Evolutionary conservation across 2,888 invertebrate species (phyloP).

Genomic region (Tenthredo scrophulariae): DNA sequence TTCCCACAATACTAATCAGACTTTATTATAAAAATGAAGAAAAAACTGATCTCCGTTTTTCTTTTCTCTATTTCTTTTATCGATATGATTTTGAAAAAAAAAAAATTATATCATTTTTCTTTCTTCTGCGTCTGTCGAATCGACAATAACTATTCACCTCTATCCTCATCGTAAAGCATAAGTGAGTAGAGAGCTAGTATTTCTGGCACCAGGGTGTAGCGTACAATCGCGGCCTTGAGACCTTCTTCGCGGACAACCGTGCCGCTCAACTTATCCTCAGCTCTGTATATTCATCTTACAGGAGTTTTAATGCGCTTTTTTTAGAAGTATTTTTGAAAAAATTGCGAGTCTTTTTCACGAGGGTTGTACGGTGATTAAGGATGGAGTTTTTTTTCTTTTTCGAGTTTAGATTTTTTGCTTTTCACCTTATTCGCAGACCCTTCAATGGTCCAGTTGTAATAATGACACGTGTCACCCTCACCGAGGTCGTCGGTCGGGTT

Average conservation of each 20-base stretch:
- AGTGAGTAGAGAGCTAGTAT: constrained; percentile 9
- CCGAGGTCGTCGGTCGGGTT: constrained; percentile 34
- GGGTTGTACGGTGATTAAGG: neutral
- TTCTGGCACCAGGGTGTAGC: constrained; percentile 37
- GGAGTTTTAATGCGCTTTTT: neutral
- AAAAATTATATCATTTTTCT: no score
- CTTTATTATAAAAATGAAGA: neutral
- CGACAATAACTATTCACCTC: neutral
- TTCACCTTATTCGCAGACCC: neutral
- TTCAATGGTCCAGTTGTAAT: neutral
- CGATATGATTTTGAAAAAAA: no score
- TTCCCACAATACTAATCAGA: neutral
- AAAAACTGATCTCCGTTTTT: neutral
- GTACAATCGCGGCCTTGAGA: constrained; percentile 30
- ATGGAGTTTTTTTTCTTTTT: neutral
- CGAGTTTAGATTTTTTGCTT: neutral
- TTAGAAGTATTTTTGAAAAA: neutral
- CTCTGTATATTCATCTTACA: neutral
- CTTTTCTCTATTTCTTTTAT: neutral
- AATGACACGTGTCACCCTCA: constrained; percentile 43
- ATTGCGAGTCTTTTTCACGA: neutral
- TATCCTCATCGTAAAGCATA: neutral
- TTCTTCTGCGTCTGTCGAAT: neutral
- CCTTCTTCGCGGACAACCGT: constrained; percentile 37
- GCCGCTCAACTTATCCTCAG: constrained; percentile 22